Conservation (phyloP, 2,888 invertebrate species). For the Lycaena phlaeas region DNA sequence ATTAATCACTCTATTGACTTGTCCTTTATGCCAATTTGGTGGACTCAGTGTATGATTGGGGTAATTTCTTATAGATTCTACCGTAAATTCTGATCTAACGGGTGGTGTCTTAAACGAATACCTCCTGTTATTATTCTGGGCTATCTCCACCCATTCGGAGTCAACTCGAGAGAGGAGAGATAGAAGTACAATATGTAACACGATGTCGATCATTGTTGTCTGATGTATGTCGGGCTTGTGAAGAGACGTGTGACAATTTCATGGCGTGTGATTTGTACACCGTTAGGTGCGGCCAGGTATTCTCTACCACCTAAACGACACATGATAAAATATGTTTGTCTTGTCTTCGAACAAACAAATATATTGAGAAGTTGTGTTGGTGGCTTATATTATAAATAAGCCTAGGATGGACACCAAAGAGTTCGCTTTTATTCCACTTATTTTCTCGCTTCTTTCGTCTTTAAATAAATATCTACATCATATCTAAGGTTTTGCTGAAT, state of each 20-base stretch:
- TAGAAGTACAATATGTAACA: slow-evolving; percentile 30
- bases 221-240: slow-evolving; percentile 4
- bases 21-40: neutral
- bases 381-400: too few relatives aligned
- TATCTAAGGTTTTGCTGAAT: too few relatives aligned
- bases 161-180: slow-evolving; percentile 25
- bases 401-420: too few relatives aligned
- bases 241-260: slow-evolving; percentile 4
- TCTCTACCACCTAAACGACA: neutral
- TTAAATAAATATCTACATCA: too few relatives aligned
- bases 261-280: slow-evolving; percentile 3
- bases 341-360: too few relatives aligned
- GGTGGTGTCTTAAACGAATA: slow-evolving; percentile 22
- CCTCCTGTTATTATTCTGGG: slow-evolving; percentile 47
- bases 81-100: neutral
- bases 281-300: slow-evolving; percentile 12
- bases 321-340: too few relatives aligned
- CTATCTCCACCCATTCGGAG: slow-evolving; percentile 59
- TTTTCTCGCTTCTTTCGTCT: too few relatives aligned
- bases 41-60: neutral
- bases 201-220: too few relatives aligned
- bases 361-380: too few relatives aligned
- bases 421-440: too few relatives aligned
- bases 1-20: neutral
- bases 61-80: neutral